Evolutionary conservation across 2,113 vertebrate species (phyloP).

Genomic region (Rhea pennata): DNA sequence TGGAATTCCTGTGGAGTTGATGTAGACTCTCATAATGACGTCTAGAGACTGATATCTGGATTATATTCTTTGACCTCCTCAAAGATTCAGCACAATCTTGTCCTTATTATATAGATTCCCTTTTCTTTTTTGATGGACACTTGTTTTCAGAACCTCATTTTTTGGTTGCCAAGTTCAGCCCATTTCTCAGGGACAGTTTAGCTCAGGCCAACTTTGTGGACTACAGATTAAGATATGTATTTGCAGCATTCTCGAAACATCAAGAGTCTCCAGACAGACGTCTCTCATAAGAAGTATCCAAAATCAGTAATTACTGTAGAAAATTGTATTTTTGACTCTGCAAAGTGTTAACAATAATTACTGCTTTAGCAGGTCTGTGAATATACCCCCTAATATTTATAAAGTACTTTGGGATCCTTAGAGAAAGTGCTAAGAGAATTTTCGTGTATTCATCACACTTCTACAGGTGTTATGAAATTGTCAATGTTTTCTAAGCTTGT

Average conservation of each 20-base stretch:
- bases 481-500: background rate
- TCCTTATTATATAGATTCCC: background rate
- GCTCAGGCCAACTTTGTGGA: background rate
- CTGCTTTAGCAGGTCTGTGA: background rate
- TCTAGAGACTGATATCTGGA: background rate
- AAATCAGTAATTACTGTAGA: background rate
- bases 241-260: background rate
- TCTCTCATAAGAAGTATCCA: background rate
- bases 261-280: background rate
- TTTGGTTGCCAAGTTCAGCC: background rate
- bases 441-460: background rate
- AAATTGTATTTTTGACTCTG: background rate
- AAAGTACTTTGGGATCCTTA: background rate
- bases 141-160: background rate
- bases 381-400: rapidly evolving
- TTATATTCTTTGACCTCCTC: background rate
- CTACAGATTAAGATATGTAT: background rate
- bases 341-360: background rate
- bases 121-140: background rate
- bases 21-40: background rate
- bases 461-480: background rate
- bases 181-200: background rate
- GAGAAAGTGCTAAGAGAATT: background rate
- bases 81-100: background rate
- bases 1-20: background rate